A percentile compares a stretch with the other conserved stretches of the same genome.
phyloP scores from a whole-genome alignment of 2,113 vertebrate species.

The Sialia sialis region DNA sequence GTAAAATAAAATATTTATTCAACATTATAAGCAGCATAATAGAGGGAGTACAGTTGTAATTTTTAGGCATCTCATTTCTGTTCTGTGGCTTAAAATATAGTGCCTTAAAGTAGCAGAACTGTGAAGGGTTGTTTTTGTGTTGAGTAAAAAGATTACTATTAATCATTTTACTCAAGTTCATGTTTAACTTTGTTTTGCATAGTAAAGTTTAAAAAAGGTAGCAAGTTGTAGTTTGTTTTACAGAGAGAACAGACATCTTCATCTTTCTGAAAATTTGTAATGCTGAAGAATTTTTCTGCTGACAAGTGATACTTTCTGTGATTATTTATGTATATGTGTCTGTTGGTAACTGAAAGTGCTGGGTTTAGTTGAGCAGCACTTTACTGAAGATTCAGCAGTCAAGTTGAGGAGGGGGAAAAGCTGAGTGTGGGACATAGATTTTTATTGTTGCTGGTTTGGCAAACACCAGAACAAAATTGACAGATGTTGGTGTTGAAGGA shows the following conservation, averaged over 20 bases:
- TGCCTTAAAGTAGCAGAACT: background rate
- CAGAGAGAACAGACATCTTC: background rate
- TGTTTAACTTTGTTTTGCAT: background rate
- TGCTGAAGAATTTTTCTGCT: background rate
- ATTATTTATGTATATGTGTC: background rate
- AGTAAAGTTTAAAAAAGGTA: background rate
- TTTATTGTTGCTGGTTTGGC: background rate
- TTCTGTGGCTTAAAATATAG: background rate
- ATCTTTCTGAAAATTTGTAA: background rate
- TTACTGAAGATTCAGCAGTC: background rate
- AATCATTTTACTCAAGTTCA: background rate
- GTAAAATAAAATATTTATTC: background rate
- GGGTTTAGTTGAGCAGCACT: background rate
- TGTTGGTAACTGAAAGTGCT: background rate
- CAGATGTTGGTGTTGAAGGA: background rate
- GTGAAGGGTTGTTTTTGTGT: background rate
- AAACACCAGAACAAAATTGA: background rate
- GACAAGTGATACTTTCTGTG: background rate
- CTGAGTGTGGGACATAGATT: background rate
- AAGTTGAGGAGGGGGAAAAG: background rate
- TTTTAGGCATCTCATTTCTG: background rate
- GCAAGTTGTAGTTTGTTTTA: background rate
- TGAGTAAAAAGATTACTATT: background rate
- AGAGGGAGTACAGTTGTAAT: background rate
- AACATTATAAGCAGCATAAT: background rate